These are phyloP conservation scores for Nycticryphes semicollaris DNA, from an alignment of 2,113 vertebrate genomes.

Conservation along the genomic window DNA sequence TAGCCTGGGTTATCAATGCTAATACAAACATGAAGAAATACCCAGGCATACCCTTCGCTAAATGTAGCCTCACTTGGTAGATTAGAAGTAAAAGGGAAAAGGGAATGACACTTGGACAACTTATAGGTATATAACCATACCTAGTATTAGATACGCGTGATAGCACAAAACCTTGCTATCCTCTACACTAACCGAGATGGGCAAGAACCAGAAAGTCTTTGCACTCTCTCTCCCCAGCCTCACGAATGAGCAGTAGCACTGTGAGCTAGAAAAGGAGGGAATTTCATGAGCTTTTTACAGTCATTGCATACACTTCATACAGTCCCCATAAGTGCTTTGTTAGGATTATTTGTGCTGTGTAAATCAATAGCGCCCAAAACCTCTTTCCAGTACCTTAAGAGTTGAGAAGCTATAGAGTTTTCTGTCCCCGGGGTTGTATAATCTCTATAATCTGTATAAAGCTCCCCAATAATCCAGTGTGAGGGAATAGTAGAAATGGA, in stretches of 20 bases:
- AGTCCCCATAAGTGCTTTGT: rapidly evolving
- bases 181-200: not conserved
- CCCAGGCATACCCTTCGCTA: not conserved
- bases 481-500: not conserved
- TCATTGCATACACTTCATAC: not conserved
- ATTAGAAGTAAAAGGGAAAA: not conserved
- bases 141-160: not conserved
- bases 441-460: not conserved
- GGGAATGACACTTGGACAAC: not conserved
- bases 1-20: not conserved
- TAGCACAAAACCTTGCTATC: not conserved
- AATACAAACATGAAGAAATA: not conserved
- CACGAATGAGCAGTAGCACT: not conserved
- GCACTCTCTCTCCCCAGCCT: not conserved
- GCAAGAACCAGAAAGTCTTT: not conserved
- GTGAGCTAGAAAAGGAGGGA: not conserved
- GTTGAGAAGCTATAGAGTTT: not conserved
- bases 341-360: not conserved
- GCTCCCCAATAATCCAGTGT: not conserved
- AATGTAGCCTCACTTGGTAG: not conserved
- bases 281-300: not conserved
- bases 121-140: not conserved
- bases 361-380: not conserved
- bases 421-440: not conserved
- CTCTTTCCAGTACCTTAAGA: not conserved